Evolutionary conservation across 2,797 vertebrate species (phyloP).

Genomic region (Graptemys geographica): DNA sequence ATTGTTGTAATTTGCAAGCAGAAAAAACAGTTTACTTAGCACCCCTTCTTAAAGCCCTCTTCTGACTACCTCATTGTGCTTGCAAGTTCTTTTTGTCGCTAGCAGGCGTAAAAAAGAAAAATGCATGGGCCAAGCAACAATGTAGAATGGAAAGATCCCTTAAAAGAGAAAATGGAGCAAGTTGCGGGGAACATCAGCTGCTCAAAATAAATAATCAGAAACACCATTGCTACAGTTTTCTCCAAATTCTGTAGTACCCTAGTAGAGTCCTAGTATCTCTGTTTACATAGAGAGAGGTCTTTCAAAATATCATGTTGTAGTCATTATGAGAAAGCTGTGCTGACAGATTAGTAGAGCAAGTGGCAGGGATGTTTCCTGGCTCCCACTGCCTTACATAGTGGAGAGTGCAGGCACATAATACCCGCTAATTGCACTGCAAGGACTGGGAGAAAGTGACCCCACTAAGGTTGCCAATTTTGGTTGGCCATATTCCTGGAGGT

Average conservation of each 20-base stretch:
- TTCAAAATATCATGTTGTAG: not conserved
- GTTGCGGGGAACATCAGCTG: not conserved
- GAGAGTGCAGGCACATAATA: not conserved
- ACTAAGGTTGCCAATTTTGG: no score
- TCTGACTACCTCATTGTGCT: not conserved
- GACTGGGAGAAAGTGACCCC: not conserved
- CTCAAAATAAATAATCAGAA: not conserved
- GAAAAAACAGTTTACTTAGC: not conserved
- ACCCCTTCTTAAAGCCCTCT: not conserved
- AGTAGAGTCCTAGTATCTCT: not conserved
- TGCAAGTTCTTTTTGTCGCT: fast-evolving
- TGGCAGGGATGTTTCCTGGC: not conserved
- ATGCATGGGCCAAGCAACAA: not conserved
- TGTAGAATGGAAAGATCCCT: not conserved
- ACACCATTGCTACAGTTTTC: not conserved
- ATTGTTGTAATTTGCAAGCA: no score
- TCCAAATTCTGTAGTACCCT: not conserved
- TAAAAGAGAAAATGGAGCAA: not conserved
- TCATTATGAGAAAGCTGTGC: not conserved
- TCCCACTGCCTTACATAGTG: not conserved
- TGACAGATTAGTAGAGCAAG: not conserved
- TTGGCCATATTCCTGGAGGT: no score
- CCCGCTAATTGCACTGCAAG: not conserved
- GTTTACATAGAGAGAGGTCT: not conserved
- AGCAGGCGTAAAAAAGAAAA: not conserved